Evolutionary conservation across 2,797 vertebrate species (phyloP), one percentile per base, ranked within the genome.

Genomic region (Takifugu ocellatus): DNA sequence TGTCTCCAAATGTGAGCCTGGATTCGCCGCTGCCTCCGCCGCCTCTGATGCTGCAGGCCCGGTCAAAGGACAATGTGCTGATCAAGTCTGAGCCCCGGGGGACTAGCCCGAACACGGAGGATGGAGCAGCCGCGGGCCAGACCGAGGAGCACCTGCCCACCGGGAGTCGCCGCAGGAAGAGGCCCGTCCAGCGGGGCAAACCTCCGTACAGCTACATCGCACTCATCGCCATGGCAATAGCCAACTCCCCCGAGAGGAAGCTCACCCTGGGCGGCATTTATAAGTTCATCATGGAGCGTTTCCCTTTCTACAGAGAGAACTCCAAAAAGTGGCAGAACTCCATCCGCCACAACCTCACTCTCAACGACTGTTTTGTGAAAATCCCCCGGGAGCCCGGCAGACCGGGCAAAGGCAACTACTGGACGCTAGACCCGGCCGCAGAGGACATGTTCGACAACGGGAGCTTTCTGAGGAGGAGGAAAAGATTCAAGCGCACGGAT

Each of bases 161-260:
- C 43, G 93, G 74, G 15, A 93, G 93, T 54, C 92, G 95, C 48
- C 90, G 96, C 12, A 92, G 96, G 70, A 97, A 97, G 84, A 91
- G 96, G 67, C 95, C 96, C 15, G 93, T 96, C 55, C 95, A 95
- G 83, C 84, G 95, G 51, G 96, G 95, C n/a, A 98, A 98, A 31
- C 96, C 96, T 1, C 96, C 96, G 1, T 98, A 97, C 86, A 96
- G 94, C 42, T 98, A 99, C 89, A 99, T 99, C 77, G 97, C 97
- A 0, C 94, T 98, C 59, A 99, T 98, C 68, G 94, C 97, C 59
- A 98, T 99, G 97, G 94, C 96, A 77, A 94, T 99, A 47, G 95
- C 96, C 64, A 95, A 98, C 84, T 95, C 95, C 3, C 89, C 95
- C 1, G 96, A 97, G 81, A 95, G 95, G 72, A 94, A 96, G 44